Base-by-base conservation (phyloP, 2,888 invertebrate species). In the Heliconius ismenius region DNA sequence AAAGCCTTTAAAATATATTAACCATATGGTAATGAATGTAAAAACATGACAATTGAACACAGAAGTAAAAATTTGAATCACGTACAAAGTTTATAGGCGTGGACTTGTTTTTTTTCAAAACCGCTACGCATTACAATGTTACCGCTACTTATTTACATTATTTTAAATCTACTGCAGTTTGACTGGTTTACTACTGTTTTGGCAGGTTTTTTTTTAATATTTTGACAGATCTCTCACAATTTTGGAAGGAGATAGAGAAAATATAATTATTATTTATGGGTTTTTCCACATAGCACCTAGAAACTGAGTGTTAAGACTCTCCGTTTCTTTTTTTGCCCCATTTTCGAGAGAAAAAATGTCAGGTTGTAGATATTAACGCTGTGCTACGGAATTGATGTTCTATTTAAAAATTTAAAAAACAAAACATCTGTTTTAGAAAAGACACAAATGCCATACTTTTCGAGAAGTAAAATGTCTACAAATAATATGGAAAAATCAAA, bases 61-160 rank as follows among this genome's bases (percentile, higher is more conserved):
- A 54, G 54, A 39, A 28, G 74, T 67, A 74, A 67, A 58, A 68
- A 68, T 75, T 75, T 75, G 26, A 62, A 60, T 28, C 67, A 68
- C 67, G 68, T 58, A 68, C 62, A 26, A 68, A 60, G 21, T 67
- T 67, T 68, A 75, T 67, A 60, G 58, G 9, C 36, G 13, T 68
- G 68, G 68, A 68, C 75, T 62, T 68, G 75, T 74, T 75, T 75
- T 72, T 60, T 32, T 36, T n/a, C 26, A 63, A 75, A 69, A 70
- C 75, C 63, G 70, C 75, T 75, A 75, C 43, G 21, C 67, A 69
- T 69, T 32, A 70, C 49, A 63, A 63, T 24, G 43, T 24, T 60
- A 70, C 32, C 75, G 54, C 68, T 75, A 54, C 39, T 3, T 60
- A 60, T 69, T 75, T 68, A 65, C 74, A 74, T 74, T 74, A 74